Conservation (phyloP, 2,113 vertebrate genomes). For the Cinclus mexicanus region DNA sequence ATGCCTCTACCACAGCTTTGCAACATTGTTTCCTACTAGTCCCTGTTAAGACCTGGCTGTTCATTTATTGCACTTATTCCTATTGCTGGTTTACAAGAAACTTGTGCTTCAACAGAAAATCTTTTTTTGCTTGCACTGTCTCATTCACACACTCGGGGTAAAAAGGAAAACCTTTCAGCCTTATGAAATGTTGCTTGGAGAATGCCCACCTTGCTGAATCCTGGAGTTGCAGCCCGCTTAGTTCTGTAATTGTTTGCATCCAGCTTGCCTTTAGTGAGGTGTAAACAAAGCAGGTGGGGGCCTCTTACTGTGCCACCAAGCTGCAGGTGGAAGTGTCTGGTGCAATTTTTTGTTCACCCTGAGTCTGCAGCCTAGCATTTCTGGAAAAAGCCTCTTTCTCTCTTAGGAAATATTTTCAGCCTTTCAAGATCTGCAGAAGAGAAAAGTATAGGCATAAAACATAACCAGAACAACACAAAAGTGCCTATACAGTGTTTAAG, state of each 20-base stretch:
- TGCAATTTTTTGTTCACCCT: neutral
- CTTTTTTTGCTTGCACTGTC: neutral
- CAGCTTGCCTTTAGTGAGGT: neutral
- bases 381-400: neutral
- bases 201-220: neutral
- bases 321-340: neutral
- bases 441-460: neutral
- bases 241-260: neutral
- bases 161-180: neutral
- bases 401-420: neutral
- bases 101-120: neutral
- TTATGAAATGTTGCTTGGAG: neutral
- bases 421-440: neutral
- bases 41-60: rapidly evolving
- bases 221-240: neutral
- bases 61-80: neutral
- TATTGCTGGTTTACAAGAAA: neutral
- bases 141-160: too few relatives aligned
- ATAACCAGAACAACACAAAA: neutral
- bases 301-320: neutral
- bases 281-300: neutral
- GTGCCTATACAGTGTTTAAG: neutral
- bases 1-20: neutral
- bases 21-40: neutral
- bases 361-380: neutral